These are phyloP conservation scores for Eidolon dupreanum DNA, from an alignment of 2,797 vertebrate genomes.

Conservation along the genomic window DNA sequence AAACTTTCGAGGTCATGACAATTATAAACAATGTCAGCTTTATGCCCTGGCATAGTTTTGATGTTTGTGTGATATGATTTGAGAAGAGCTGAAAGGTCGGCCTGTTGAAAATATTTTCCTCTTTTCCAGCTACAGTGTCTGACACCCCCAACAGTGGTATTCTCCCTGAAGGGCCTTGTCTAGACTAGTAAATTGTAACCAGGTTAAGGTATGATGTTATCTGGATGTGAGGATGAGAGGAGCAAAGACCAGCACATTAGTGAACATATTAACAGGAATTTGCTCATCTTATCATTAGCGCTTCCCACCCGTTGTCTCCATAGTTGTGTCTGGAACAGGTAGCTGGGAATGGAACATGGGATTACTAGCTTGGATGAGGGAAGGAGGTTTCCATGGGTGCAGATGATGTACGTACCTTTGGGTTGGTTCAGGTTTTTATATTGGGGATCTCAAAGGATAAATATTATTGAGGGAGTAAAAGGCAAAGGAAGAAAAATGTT, in stretches of 20 bases:
- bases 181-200: background rate
- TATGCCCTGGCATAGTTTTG: conserved; percentile 16
- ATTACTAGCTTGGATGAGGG: background rate
- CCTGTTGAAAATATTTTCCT: background rate
- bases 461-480: background rate
- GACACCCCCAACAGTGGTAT: background rate
- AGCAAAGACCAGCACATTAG: background rate
- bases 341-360: background rate
- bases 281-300: background rate
- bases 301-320: background rate
- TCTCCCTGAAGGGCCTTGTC: background rate
- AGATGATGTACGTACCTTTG: background rate
- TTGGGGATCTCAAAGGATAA: background rate
- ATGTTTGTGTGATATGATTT: background rate
- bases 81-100: background rate
- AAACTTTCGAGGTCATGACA: background rate
- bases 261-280: background rate
- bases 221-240: background rate
- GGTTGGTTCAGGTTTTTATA: background rate
- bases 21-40: background rate
- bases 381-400: background rate
- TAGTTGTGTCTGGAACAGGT: background rate
- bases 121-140: background rate
- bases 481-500: background rate
- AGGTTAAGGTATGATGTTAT: background rate